Evolutionary conservation across 2,113 vertebrate species (phyloP).

Genomic region (Hippocampus barbouri): DNA sequence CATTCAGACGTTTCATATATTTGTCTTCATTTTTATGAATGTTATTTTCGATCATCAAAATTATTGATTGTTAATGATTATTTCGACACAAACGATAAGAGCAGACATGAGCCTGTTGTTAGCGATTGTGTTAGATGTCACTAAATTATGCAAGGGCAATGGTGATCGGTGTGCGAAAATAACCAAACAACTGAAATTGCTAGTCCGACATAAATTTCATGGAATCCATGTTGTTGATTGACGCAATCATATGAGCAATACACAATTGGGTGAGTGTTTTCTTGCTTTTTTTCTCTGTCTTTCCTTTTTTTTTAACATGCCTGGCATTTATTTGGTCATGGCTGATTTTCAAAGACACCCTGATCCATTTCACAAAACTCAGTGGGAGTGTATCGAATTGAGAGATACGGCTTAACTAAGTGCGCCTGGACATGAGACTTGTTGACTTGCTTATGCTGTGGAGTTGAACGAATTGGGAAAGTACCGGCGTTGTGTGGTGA

Average conservation of each 20-base stretch:
- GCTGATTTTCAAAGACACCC: conserved; percentile 17
- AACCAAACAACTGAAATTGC: not conserved
- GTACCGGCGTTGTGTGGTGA: not conserved
- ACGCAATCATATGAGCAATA: not conserved
- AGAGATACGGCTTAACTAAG: conserved; percentile 13
- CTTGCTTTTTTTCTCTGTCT: not conserved
- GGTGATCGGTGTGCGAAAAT: not conserved
- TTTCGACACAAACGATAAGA: not conserved
- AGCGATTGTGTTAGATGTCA: not conserved
- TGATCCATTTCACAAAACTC: conserved; percentile 22
- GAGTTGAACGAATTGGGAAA: not conserved
- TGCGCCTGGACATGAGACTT: not conserved
- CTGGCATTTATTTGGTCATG: not conserved
- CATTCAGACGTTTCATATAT: not conserved
- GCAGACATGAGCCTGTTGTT: not conserved
- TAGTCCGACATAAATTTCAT: not conserved
- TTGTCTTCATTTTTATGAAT: not conserved
- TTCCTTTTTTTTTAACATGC: not conserved
- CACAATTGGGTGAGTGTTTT: not conserved
- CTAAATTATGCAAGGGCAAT: not conserved
- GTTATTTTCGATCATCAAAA: not conserved
- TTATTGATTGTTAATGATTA: too few relatives aligned
- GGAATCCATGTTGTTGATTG: not conserved
- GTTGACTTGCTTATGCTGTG: conserved; percentile 10
- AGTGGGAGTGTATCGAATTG: conserved; percentile 24